Evolutionary conservation across 2,888 invertebrate species (phyloP).

Genomic region (Drosophila aldrichi): DNA sequence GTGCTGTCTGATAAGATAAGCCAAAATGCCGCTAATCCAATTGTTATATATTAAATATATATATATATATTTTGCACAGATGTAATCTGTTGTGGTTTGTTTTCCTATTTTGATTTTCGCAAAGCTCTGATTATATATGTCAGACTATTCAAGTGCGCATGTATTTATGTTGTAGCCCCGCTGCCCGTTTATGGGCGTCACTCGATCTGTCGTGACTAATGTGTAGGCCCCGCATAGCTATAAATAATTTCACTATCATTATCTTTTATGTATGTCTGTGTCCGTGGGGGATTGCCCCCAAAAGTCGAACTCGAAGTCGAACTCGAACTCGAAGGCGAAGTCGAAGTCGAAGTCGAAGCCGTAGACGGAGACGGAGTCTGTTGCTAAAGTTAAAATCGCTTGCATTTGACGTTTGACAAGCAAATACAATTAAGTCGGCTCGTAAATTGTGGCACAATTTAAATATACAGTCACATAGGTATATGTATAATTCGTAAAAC

Average conservation of each 20-base stretch:
- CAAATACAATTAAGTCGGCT: slow-evolving; percentile 75
- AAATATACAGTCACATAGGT: slow-evolving; percentile 22
- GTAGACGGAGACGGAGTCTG: background rate
- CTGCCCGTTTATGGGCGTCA: slow-evolving; percentile 22
- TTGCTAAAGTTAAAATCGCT: slow-evolving; percentile 8
- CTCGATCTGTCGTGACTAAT: slow-evolving; percentile 52
- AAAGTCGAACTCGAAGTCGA: slow-evolving; percentile 19
- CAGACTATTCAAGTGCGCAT: slow-evolving; percentile 12
- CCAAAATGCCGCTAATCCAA: slow-evolving; percentile 36
- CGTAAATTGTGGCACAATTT: slow-evolving; percentile 65
- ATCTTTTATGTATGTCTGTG: slow-evolving; percentile 32
- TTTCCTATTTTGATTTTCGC: slow-evolving; percentile 12
- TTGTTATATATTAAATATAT: slow-evolving; percentile 9
- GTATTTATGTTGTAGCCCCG: background rate
- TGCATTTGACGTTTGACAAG: slow-evolving; percentile 68
- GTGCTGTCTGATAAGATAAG: slow-evolving; percentile 54
- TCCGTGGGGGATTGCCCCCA: slow-evolving; percentile 53
- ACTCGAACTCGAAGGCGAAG: slow-evolving; percentile 1
- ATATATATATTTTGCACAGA: slow-evolving; percentile 1
- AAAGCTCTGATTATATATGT: slow-evolving; percentile 9
- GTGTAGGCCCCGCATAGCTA: slow-evolving; percentile 59
- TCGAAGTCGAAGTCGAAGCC: background rate
- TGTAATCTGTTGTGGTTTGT: slow-evolving; percentile 32
- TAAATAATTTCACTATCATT: slow-evolving; percentile 65
- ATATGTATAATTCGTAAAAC: slow-evolving; percentile 29